Percentiles rank a stretch among this genome's conserved stretches.
These are phyloP conservation scores for Riparia riparia DNA, from an alignment of 2,113 vertebrate genomes.

Conservation along the genomic window DNA sequence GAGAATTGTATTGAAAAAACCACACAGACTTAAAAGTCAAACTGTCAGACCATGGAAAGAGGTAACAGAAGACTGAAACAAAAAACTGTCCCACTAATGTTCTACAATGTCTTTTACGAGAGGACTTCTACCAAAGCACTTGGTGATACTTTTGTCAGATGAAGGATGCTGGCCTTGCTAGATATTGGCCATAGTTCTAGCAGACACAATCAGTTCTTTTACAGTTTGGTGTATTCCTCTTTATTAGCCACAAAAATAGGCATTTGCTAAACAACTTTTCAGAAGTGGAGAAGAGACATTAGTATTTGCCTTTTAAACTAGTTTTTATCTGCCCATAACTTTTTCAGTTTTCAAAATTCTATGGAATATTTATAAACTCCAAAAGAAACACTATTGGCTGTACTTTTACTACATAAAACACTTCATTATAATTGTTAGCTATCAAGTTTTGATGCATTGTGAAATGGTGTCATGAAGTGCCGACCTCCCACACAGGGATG, in stretches of 20 bases:
- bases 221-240: background rate
- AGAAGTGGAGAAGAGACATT: background rate
- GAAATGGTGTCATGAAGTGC: background rate
- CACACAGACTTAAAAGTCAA: background rate
- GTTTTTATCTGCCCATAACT: background rate
- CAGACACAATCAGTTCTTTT: background rate
- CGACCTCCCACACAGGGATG: background rate
- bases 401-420: background rate
- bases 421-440: background rate
- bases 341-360: background rate
- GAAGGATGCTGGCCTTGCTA: background rate
- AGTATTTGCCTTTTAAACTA: background rate
- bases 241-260: background rate
- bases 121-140: background rate
- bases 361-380: background rate
- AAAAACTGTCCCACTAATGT: background rate
- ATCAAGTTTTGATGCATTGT: background rate
- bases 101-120: accelerated
- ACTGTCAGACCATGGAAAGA: background rate
- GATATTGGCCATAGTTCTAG: background rate
- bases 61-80: background rate
- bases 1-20: background rate
- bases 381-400: background rate
- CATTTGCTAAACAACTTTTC: background rate
- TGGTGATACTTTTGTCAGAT: background rate